Evolutionary conservation across 1,140 invertebrate genomes (phyloP).

Genomic region (Tetragonula clypearis): DNA sequence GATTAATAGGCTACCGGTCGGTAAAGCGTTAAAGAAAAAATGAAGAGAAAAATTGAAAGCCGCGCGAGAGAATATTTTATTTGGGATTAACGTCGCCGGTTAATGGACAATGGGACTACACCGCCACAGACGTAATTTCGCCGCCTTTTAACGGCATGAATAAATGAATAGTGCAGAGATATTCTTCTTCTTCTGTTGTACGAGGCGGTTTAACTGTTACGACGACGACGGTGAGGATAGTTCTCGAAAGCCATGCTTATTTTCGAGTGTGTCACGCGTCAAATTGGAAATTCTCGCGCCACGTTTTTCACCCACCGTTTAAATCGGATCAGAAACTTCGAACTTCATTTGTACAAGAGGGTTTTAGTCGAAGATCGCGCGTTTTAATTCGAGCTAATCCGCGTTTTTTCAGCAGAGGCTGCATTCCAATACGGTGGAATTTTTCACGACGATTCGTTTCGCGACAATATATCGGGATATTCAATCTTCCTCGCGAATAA

Average conservation of each 20-base stretch:
- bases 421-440: too few relatives aligned
- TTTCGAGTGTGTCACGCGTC: too few relatives aligned
- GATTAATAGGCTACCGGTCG: too few relatives aligned
- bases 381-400: too few relatives aligned
- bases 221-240: background rate
- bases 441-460: too few relatives aligned
- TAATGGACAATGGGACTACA: background rate
- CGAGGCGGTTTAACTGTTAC: background rate
- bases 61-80: background rate
- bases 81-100: background rate
- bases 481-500: too few relatives aligned
- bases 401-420: too few relatives aligned
- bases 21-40: too few relatives aligned
- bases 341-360: background rate
- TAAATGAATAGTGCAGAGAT: background rate
- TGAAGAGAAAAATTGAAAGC: too few relatives aligned
- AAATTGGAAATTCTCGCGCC: background rate
- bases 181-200: background rate
- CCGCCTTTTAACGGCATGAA: background rate
- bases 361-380: background rate
- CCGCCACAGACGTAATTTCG: background rate
- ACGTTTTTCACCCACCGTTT: background rate
- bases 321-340: background rate
- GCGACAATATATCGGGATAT: too few relatives aligned
- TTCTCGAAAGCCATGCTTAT: background rate